Conservation (phyloP, 2,797 vertebrate species). For the Micrastur ruficollis region DNA sequence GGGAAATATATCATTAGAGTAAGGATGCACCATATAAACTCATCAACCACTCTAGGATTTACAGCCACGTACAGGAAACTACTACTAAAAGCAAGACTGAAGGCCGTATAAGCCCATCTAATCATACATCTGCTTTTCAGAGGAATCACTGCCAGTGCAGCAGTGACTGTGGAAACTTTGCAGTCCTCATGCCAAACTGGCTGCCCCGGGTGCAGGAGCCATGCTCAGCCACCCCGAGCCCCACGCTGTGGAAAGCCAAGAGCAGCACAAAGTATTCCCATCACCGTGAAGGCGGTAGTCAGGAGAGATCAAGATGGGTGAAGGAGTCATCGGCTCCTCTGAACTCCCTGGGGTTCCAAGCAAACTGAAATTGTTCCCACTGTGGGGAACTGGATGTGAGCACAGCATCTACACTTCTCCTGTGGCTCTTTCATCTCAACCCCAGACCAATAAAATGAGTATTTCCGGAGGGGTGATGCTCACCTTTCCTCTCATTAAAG, state of each 20-base stretch:
- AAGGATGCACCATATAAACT: conserved; percentile 18
- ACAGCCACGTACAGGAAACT: conserved; percentile 5
- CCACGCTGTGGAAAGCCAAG: background rate
- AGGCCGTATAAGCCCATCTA: conserved; percentile 4
- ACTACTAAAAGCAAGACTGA: conserved; percentile 49
- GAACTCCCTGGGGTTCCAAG: background rate
- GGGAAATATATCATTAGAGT: conserved; percentile 46
- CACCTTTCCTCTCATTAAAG: background rate
- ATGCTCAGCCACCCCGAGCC: background rate
- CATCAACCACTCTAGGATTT: conserved; percentile 48
- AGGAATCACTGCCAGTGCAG: background rate
- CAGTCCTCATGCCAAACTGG: background rate
- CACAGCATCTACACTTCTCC: background rate
- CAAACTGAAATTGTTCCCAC: background rate
- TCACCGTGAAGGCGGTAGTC: background rate
- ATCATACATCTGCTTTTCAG: background rate
- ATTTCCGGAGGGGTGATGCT: background rate
- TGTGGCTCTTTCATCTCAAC: background rate
- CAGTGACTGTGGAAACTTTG: background rate
- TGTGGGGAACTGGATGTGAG: background rate
- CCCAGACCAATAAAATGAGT: background rate
- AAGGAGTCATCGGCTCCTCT: background rate
- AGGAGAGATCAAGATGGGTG: background rate
- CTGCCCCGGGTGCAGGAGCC: background rate
- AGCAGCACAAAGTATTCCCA: background rate